Evolutionary conservation across 2,113 vertebrate genomes (phyloP).

Genomic region (Sminthopsis crassicaudata): DNA sequence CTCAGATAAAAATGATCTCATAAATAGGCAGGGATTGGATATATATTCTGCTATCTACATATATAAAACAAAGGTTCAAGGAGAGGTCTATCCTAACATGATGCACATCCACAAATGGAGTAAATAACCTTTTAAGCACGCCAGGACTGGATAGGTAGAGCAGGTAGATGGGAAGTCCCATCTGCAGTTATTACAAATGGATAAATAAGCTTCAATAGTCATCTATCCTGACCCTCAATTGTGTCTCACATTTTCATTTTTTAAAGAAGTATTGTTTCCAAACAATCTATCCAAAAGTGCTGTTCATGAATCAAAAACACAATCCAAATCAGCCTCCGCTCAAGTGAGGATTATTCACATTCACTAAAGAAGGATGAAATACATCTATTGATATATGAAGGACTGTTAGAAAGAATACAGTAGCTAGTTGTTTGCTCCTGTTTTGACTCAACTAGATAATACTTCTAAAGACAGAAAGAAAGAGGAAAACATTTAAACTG

Average conservation of each 20-base stretch:
- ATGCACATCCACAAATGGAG: background rate
- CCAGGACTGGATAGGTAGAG: background rate
- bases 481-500: background rate
- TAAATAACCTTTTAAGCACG: background rate
- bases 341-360: background rate
- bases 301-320: background rate
- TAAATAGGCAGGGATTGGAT: slow-evolving; percentile 5
- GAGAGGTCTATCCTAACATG: background rate
- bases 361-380: background rate
- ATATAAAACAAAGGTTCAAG: slow-evolving; percentile 3
- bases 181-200: slow-evolving; percentile 20
- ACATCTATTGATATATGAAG: background rate
- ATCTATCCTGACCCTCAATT: background rate
- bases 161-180: background rate
- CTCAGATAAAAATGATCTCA: slow-evolving; percentile 7
- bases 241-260: background rate
- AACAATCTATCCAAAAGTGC: background rate
- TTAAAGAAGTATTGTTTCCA: background rate
- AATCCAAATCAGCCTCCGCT: background rate
- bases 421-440: background rate
- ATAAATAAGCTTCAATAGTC: background rate
- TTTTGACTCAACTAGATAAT: background rate
- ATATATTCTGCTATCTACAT: slow-evolving; percentile 12
- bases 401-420: background rate
- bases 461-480: background rate